Conservation (phyloP, 2,797 vertebrate species). For the Rhadinocentrus ornatus region DNA sequence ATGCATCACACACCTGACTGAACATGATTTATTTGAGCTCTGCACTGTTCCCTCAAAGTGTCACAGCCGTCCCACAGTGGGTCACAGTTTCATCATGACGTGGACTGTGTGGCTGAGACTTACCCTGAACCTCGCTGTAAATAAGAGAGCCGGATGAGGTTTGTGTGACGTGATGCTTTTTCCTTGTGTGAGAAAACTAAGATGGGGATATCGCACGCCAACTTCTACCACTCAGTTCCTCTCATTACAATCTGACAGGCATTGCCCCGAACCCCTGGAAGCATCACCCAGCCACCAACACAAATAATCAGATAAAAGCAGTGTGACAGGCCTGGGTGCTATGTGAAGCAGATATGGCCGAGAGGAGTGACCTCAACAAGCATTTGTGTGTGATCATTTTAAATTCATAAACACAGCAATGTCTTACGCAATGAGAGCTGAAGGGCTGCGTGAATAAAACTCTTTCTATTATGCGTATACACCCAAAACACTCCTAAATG, state of each 20-base stretch:
- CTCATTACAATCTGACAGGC: conserved; percentile 59
- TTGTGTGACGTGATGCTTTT: conserved; percentile 57
- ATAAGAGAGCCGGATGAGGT: conserved; percentile 27
- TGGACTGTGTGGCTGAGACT: neutral
- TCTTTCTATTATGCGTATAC: neutral
- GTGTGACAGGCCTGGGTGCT: conserved; percentile 55
- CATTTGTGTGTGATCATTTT: neutral
- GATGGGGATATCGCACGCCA: conserved; percentile 24
- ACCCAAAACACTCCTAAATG: conserved; percentile 17
- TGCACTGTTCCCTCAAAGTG: conserved; percentile 18
- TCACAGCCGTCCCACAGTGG: conserved; percentile 19
- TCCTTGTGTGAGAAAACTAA: conserved; percentile 60
- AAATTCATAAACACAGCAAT: neutral
- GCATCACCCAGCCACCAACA: conserved; percentile 37
- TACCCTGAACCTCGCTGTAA: conserved; percentile 22
- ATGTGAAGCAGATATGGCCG: conserved; percentile 27
- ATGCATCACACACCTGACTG: conserved; percentile 26
- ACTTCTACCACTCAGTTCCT: conserved; percentile 28
- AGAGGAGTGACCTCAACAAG: neutral
- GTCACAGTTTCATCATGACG: conserved; percentile 16
- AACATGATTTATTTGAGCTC: conserved; percentile 29
- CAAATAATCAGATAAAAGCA: conserved; percentile 64
- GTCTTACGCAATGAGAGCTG: neutral
- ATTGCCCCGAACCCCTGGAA: conserved; percentile 41
- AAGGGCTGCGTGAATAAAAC: neutral